Evolutionary conservation across 2,888 invertebrate species (phyloP).

Genomic region (Perithous albicinctus): DNA sequence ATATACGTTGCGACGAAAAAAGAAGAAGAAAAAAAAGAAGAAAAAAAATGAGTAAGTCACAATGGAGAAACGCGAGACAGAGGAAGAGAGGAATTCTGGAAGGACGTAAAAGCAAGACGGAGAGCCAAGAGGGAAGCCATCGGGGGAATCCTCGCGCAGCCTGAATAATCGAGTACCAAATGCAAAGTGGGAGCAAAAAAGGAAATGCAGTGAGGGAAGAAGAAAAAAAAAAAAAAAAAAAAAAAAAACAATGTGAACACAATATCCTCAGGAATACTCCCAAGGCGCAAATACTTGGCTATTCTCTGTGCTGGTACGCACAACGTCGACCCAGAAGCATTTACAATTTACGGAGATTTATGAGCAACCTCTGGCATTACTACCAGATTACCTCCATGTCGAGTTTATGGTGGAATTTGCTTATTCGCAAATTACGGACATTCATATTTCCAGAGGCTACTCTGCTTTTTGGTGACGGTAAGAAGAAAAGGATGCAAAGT

Average conservation of each 20-base stretch:
- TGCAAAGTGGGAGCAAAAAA: slow-evolving; percentile 32
- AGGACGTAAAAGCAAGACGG: slow-evolving; percentile 5
- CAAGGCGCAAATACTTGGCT: neutral
- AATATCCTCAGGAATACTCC: slow-evolving; percentile 3
- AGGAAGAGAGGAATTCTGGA: slow-evolving; percentile 21
- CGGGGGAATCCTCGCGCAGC: slow-evolving; percentile 32
- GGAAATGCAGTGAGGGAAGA: too few species aligned
- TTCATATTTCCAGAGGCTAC: too few species aligned
- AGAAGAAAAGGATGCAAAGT: too few species aligned
- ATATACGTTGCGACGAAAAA: slow-evolving; percentile 24
- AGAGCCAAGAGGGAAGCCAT: slow-evolving; percentile 39
- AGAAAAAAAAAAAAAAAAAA: neutral
- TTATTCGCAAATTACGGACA: neutral
- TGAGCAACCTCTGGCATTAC: slow-evolving; percentile 25
- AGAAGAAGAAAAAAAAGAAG: too few species aligned
- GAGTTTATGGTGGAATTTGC: neutral
- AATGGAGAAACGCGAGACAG: neutral
- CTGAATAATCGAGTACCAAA: slow-evolving; percentile 58
- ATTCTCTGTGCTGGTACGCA: neutral
- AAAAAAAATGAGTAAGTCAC: neutral
- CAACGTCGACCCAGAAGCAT: neutral
- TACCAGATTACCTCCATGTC: slow-evolving; percentile 1
- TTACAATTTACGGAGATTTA: slow-evolving; percentile 50
- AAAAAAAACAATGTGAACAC: neutral
- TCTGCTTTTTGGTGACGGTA: too few species aligned